phyloP scores from a whole-genome alignment of 2,888 invertebrate genomes.

The Drosophila siamana region DNA sequence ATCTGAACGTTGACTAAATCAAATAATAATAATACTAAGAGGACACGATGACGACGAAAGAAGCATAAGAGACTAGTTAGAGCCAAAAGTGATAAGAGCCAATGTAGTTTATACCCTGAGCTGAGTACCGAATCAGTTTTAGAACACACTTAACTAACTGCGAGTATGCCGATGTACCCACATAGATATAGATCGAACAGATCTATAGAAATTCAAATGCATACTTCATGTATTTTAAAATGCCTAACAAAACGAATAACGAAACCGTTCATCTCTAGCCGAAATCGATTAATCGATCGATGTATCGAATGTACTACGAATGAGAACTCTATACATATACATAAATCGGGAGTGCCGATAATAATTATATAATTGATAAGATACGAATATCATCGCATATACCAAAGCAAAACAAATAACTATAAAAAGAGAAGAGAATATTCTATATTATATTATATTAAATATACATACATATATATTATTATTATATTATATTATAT shows the following conservation, averaged over 20 bases:
- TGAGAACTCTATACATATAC: constrained; percentile 25
- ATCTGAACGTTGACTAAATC: constrained; percentile 31
- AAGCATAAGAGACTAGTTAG: constrained; percentile 16
- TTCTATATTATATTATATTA: constrained; percentile 26
- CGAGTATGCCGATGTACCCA: neutral
- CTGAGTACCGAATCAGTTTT: constrained; percentile 5
- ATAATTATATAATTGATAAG: constrained; percentile 17
- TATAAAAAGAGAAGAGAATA: constrained; percentile 16
- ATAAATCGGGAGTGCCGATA: constrained; percentile 28
- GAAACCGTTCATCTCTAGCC: constrained; percentile 69
- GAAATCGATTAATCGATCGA: constrained; percentile 17
- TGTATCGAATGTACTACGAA: constrained; percentile 18
- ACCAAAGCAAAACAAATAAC: constrained; percentile 14
- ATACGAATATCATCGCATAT: constrained; percentile 38
- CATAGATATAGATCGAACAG: neutral
- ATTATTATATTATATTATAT: constrained; percentile 4
- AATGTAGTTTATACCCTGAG: constrained; percentile 11
- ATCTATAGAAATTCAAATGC: constrained; percentile 3
- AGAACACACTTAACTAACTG: constrained; percentile 3
- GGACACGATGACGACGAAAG: neutral
- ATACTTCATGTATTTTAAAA: constrained; percentile 19
- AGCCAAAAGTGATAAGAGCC: constrained; percentile 41
- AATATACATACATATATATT: constrained; percentile 19
- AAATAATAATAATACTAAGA: constrained; percentile 10
- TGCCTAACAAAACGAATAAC: constrained; percentile 41